Percentiles rank a stretch among this genome's conserved stretches.
phyloP scores from a whole-genome alignment of 2,113 vertebrate genomes.

The Anolis carolinensis region DNA sequence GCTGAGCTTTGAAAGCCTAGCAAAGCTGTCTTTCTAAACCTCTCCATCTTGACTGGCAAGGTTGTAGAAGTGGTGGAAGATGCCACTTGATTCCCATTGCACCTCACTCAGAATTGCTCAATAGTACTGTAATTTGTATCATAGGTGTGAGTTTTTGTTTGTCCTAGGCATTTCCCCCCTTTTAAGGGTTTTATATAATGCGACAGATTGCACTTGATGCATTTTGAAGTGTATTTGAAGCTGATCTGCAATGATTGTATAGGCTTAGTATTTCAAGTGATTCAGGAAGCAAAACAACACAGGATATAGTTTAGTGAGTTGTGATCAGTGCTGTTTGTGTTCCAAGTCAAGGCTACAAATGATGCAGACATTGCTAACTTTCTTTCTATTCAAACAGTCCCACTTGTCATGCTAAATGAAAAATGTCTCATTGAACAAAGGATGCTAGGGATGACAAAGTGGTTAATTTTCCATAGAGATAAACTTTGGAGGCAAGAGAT shows the following conservation, averaged over 20 bases:
- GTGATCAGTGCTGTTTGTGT: not conserved
- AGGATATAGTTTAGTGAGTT: conserved; percentile 5
- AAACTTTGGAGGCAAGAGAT: not conserved
- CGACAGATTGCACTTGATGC: conserved; percentile 53
- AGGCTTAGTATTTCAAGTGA: conserved; percentile 29
- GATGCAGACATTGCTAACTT: not conserved
- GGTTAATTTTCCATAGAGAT: not conserved
- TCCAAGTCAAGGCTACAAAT: conserved; percentile 29
- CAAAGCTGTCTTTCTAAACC: not conserved
- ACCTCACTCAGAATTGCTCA: not conserved
- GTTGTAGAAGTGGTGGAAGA: not conserved
- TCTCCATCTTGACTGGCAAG: not conserved
- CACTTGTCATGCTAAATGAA: not conserved
- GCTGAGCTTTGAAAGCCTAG: not conserved
- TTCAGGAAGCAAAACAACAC: conserved; percentile 46
- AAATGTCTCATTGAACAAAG: not conserved
- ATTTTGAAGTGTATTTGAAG: conserved; percentile 24
- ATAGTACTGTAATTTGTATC: conserved; percentile 47
- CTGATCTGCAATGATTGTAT: conserved; percentile 17
- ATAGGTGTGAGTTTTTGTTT: conserved; percentile 38
- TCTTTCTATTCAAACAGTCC: not conserved
- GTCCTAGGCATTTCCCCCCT: not conserved
- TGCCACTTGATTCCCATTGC: not conserved
- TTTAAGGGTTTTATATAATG: conserved; percentile 32
- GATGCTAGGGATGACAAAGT: not conserved